Evolutionary conservation across 2,797 vertebrate species (phyloP).

Genomic region (Phyllotis vaccarum): DNA sequence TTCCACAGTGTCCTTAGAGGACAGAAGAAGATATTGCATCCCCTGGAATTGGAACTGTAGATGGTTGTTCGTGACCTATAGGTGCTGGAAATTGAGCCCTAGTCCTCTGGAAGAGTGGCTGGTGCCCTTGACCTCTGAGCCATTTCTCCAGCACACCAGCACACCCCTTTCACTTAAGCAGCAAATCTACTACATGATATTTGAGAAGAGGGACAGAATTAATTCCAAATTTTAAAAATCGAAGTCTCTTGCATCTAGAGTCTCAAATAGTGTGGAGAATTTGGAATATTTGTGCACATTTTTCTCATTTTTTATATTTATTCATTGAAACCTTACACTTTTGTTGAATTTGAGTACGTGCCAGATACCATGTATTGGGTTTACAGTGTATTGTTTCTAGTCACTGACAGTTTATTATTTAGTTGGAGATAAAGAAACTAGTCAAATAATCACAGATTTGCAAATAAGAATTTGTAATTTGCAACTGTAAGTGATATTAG

Average conservation of each 20-base stretch:
- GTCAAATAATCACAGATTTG: conserved; percentile 32
- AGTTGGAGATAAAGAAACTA: not conserved
- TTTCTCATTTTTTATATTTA: conserved; percentile 37
- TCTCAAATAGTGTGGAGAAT: not conserved
- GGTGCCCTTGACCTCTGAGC: not conserved
- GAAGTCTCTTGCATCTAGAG: conserved; percentile 27
- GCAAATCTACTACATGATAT: conserved; percentile 1
- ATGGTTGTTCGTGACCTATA: not conserved
- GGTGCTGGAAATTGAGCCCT: not conserved
- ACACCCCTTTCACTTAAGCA: not conserved
- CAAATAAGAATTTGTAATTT: not conserved
- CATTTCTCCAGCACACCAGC: not conserved
- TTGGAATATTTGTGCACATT: not conserved
- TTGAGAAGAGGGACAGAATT: conserved; percentile 27
- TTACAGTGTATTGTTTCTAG: not conserved
- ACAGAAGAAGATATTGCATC: not conserved
- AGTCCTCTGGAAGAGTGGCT: not conserved
- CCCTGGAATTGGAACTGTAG: not conserved
- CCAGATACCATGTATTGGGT: not conserved
- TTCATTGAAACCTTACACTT: conserved; percentile 26
- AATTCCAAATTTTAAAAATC: conserved; percentile 15
- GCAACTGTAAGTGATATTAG: not conserved
- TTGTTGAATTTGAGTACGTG: not conserved
- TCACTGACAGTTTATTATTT: not conserved
- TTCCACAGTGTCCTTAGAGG: not conserved